Conservation (phyloP, 1,140 invertebrate species). For the Lasaia peninsularis region DNA sequence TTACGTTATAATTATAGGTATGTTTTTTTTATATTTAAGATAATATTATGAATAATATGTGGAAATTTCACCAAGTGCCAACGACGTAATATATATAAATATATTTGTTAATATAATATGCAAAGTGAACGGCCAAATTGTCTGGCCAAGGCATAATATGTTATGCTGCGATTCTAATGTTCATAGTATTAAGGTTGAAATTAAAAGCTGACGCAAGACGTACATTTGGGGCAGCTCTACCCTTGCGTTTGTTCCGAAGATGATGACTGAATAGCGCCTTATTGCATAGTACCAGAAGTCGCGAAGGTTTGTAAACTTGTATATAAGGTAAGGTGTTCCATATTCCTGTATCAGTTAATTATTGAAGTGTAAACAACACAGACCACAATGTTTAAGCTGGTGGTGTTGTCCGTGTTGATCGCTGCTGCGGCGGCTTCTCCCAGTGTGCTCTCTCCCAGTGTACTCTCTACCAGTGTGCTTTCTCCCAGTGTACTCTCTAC, state of each 20-base stretch:
- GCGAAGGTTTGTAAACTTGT: conserved; percentile 51
- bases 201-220: conserved; percentile 2
- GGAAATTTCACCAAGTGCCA: no score
- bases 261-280: conserved; percentile 46
- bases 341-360: conserved; percentile 46
- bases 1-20: no score
- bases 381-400: conserved; percentile 78
- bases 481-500: conserved; percentile 37
- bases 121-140: conserved; percentile 60
- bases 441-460: conserved; percentile 36
- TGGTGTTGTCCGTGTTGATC: conserved; percentile 78
- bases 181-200: conserved; percentile 21
- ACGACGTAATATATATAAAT: no score
- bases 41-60: no score
- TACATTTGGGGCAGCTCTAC: conserved; percentile 20
- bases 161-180: conserved; percentile 12
- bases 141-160: conserved; percentile 38
- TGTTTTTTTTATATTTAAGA: no score
- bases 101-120: background rate
- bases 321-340: conserved; percentile 47
- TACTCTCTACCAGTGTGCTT: conserved; percentile 35
- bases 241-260: conserved; percentile 43
- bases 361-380: conserved; percentile 54
- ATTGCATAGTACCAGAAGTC: conserved; percentile 53
- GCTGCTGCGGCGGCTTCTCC: conserved; percentile 61